Conservation (phyloP, 2,888 invertebrate species). For the Tinea pellionella region DNA sequence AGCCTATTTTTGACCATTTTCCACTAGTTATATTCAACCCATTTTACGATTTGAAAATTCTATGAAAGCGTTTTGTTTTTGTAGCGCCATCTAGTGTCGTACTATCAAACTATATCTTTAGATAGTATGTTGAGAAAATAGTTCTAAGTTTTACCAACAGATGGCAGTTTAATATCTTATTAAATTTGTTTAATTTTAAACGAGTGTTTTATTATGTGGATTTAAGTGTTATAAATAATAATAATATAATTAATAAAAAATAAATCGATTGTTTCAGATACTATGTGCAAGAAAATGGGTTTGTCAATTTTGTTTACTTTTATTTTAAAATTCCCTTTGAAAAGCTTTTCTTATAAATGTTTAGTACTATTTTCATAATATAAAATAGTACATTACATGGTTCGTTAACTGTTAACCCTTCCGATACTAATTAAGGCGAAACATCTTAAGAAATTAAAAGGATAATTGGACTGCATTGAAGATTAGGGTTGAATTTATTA, state of each 20-base stretch:
- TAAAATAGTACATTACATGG: conserved; percentile 37
- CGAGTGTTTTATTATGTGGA: neutral
- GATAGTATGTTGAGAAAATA: neutral
- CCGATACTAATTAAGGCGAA: conserved; percentile 46
- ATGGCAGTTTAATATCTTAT: neutral
- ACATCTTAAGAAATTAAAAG: conserved; percentile 46
- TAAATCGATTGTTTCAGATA: conserved; percentile 63
- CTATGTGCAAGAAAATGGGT: conserved; percentile 68
- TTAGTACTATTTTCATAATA: neutral
- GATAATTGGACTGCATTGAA: conserved; percentile 12
- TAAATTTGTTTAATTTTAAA: neutral
- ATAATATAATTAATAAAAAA: conserved; percentile 32
- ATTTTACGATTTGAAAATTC: neutral
- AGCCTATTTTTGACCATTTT: no score
- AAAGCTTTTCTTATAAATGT: no score
- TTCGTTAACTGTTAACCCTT: conserved; percentile 49
- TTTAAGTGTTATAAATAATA: neutral
- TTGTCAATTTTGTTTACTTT: conserved; percentile 29
- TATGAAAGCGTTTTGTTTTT: no score
- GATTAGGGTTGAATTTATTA: conserved; percentile 43
- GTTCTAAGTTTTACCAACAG: neutral
- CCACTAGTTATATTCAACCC: no score
- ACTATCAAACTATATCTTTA: conserved; percentile 18
- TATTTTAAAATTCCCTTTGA: neutral
- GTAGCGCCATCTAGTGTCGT: conserved; percentile 28